A percentile compares a stretch with the other conserved stretches of the same genome.
Evolutionary conservation across 2,113 vertebrate genomes (phyloP).

Genomic region (Larimichthys crocea): DNA sequence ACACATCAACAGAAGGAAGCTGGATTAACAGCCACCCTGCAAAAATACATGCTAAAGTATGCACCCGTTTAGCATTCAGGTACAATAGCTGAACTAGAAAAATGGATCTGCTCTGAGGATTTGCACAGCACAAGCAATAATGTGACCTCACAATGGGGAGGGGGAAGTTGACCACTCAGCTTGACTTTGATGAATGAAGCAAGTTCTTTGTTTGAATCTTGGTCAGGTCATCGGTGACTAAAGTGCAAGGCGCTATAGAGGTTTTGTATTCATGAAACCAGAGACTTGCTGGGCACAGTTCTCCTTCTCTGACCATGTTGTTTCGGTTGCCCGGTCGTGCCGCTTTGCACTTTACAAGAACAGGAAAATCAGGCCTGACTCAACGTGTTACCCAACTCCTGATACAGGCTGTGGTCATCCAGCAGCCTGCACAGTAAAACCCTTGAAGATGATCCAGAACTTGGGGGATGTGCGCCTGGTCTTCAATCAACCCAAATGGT

Average conservation of each 20-base stretch:
- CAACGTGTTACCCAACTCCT: too few species aligned
- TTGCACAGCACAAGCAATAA: constrained; percentile 38
- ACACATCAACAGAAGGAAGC: constrained; percentile 36
- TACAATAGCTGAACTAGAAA: constrained; percentile 45
- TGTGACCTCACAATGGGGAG: constrained; percentile 14
- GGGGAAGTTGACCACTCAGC: constrained; percentile 44
- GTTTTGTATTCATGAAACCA: background rate
- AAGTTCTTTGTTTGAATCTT: background rate
- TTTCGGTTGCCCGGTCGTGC: too few species aligned
- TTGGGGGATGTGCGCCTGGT: too few species aligned
- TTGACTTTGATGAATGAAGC: constrained; percentile 34
- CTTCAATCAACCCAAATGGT: too few species aligned
- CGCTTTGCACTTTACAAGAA: too few species aligned
- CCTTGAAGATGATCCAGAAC: too few species aligned
- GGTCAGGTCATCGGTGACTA: background rate
- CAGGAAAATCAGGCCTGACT: too few species aligned
- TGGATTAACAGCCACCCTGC: constrained; percentile 32
- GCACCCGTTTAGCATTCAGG: constrained; percentile 38
- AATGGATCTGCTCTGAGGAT: constrained; percentile 12
- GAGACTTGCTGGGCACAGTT: background rate
- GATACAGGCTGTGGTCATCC: too few species aligned
- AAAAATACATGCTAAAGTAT: constrained; percentile 47
- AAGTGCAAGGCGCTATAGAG: background rate
- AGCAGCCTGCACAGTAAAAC: too few species aligned
- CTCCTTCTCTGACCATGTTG: too few species aligned